Percentiles rank a stretch among this genome's conserved stretches.
Conservation (phyloP, 2,888 invertebrate genomes). For the Xestia sexstrigata region DNA sequence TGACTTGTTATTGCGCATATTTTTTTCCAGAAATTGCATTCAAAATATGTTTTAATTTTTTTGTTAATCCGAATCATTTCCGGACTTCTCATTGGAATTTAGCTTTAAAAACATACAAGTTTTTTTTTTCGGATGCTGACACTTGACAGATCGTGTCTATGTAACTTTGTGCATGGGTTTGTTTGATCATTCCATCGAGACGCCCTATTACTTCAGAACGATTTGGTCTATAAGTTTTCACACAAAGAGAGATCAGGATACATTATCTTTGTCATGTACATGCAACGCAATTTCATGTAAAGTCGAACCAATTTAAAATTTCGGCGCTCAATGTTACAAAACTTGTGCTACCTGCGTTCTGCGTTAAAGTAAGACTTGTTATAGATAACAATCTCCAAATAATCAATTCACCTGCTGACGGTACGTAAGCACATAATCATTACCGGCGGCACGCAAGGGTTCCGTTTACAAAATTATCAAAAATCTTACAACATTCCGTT, state of each 20-base stretch:
- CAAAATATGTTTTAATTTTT: background rate
- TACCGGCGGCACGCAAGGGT: conserved; percentile 30
- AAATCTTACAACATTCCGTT: conserved; percentile 16
- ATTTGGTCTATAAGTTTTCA: background rate
- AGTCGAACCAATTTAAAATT: background rate
- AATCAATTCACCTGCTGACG: conserved; percentile 17
- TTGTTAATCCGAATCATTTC: background rate
- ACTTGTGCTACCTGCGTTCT: conserved; percentile 8
- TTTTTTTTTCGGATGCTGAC: background rate
- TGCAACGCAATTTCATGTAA: background rate
- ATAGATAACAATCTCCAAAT: conserved; percentile 34
- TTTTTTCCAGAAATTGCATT: background rate
- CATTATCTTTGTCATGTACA: background rate
- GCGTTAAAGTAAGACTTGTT: conserved; percentile 28
- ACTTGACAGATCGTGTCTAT: background rate
- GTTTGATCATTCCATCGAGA: background rate
- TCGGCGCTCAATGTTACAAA: conserved; percentile 28
- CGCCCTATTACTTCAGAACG: background rate
- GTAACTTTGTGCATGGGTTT: background rate
- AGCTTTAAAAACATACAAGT: background rate
- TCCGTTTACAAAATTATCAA: conserved; percentile 23
- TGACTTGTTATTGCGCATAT: background rate
- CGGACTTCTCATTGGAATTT: background rate
- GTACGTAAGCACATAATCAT: conserved; percentile 22
- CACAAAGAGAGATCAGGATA: background rate